Evolutionary conservation across 2,888 invertebrate genomes (phyloP).

Genomic region (Philereme vetulata): DNA sequence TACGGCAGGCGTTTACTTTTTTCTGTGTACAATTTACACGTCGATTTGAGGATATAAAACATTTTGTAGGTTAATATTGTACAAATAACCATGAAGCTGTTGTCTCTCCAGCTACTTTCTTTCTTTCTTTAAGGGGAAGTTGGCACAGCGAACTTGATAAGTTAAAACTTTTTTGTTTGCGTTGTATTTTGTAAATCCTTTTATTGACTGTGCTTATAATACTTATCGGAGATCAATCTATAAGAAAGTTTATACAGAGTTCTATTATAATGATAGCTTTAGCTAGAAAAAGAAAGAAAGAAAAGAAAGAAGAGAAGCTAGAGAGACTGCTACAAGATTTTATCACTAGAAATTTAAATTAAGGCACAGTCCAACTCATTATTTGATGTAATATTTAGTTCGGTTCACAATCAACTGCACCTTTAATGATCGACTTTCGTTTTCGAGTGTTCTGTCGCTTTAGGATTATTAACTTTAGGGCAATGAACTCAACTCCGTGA

Average conservation of each 20-base stretch:
- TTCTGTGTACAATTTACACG: slow-evolving; percentile 3
- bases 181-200: too few species aligned
- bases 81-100: slow-evolving; percentile 49
- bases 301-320: too few species aligned
- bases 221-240: too few species aligned
- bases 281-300: too few species aligned
- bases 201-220: too few species aligned
- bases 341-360: too few species aligned
- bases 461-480: slow-evolving; percentile 50
- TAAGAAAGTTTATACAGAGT: too few species aligned
- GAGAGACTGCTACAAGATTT: too few species aligned
- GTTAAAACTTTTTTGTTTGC: too few species aligned
- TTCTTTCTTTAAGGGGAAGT: slow-evolving; percentile 13
- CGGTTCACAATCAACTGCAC: slow-evolving; percentile 31
- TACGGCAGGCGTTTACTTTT: not conserved
- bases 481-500: slow-evolving; percentile 74
- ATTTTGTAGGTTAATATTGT: slow-evolving; percentile 43
- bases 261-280: too few species aligned
- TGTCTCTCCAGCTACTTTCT: slow-evolving; percentile 40
- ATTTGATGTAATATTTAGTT: too few species aligned
- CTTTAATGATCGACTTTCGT: slow-evolving; percentile 56
- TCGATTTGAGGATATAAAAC: slow-evolving; percentile 23
- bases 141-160: not conserved
- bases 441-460: slow-evolving; percentile 53
- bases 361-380: too few species aligned